Base-by-base conservation (phyloP, 2,888 invertebrate genomes). In the Sphaeridia pumilis region DNA sequence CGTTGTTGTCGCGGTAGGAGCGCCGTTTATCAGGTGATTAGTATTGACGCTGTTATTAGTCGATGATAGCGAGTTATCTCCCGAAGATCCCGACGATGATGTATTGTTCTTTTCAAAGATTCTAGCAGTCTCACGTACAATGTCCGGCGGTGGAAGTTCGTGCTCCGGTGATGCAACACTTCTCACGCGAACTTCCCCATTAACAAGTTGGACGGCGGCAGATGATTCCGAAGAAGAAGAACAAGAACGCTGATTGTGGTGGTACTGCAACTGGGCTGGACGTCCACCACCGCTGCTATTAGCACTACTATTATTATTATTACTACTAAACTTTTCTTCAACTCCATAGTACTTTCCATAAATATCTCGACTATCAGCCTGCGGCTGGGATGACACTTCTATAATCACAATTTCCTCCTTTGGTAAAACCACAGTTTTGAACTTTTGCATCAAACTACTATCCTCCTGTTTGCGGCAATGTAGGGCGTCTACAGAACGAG, bases 61-160 rank as follows among this genome's bases (percentile, higher is more conserved):
- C n/a, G 24, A 21, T 17, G 28, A 17, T n/a, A 14, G n/a, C 27
- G 26, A 17, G 22, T 31, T 31, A 27, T n/a, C n/a, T 22, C 20
- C 43, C 12, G 42, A 14, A 5, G 38, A 38, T 49, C 31, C 47
- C n/a, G 56, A 45, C 41, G 57, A 58, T 41, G 57, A 59, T 14
- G 38, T 38, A 41, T 58, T 73, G 68, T 24, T 77, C 74, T 53
- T 76, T 70, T 92, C 90, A 72, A 90, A 92, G 67, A 88, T 82
- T 67, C 83, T 79, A 58, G 88, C 78, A 14, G 87, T 83, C 56
- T 87, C 83, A 66, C 85, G 86, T 55, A 92, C 92, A 61, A 89
- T 80, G 74, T 92, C 90, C 1, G 84, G 83, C 20, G 90, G 89
- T 2, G 92, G 92, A 46, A 87, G 76, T 67, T 88, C 88, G 14